Base-by-base conservation (phyloP, 2,113 vertebrate genomes). In the Heteronetta atricapilla region DNA sequence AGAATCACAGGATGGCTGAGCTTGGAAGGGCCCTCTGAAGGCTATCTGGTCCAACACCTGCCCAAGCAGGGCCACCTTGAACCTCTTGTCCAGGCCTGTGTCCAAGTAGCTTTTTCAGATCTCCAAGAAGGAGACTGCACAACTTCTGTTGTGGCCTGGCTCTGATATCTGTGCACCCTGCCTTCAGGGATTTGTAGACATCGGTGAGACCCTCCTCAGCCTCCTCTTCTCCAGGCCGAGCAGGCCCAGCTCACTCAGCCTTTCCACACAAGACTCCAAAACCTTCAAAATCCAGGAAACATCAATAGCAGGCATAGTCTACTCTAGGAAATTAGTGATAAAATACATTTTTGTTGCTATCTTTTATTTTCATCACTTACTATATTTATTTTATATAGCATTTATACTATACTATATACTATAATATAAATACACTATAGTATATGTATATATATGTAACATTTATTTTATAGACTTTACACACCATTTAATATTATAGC, bases 311-410 rank as follows among this genome's bases (percentile, higher is more conserved):
- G n/a, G 36, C 28, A 60, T 5, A 42, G 38, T 12, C 44, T 80
- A 9, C 72, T 56, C 34, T 21, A 53, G 38, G 29, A 69, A 80
- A 79, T 36, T 33, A 31, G 44, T 36, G 38, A 63, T 21, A 0
- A 0, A 75, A 63, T 21, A 0, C 0, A 75, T 74, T 46, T 88
- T 62, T 74, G 3, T 59, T 63, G 25, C 56, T 86, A 14, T 36
- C 67, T 75, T 81, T 77, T 40, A 25, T 60, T 90, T 86, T 69
- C 25, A 75, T 90, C 4, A 25, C 31, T 82, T 66, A 38, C 38
- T 64, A 3, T 62, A 64, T 92, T 86, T 80, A 70, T 38, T 66
- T 21, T 46, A 13, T 48, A 73, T 48, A 22, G 46, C 46, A 48
- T 48, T 48, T 22, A 48, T 48, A 48, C 46, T 48, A 48, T 48